These are phyloP conservation scores for Pelecanoides urinatrix DNA, from an alignment of 2,113 vertebrate genomes.

Conservation along the genomic window DNA sequence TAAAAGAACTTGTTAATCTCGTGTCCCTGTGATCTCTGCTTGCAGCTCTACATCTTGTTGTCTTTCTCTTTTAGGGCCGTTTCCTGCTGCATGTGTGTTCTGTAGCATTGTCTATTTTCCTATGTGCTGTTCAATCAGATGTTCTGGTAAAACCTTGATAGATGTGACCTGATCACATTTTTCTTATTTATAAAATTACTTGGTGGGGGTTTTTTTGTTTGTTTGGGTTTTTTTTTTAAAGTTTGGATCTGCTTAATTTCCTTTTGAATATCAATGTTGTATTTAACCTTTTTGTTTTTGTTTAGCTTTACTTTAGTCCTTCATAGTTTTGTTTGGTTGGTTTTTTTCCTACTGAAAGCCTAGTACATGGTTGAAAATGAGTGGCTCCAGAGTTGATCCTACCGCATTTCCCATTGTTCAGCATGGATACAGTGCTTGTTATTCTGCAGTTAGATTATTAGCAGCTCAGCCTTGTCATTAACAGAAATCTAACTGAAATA, in stretches of 20 bases:
- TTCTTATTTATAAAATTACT: not conserved
- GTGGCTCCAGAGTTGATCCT: not conserved
- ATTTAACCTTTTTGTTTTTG: not conserved
- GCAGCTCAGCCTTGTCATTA: not conserved
- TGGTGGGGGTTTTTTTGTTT: not conserved
- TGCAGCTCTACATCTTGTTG: not conserved
- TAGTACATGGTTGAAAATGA: not conserved
- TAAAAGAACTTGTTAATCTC: not conserved
- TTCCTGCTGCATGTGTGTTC: not conserved
- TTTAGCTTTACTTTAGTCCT: not conserved
- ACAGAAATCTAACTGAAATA: not conserved
- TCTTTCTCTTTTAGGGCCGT: not conserved
- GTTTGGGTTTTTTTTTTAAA: not conserved
- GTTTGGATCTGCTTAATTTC: not conserved
- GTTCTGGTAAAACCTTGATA: not conserved
- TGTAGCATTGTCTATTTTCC: not conserved
- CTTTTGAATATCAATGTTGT: not conserved
- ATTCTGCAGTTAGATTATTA: not conserved
- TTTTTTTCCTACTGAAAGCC: not conserved
- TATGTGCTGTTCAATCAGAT: accelerated
- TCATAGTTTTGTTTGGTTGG: not conserved
- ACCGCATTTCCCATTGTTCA: too few species aligned
- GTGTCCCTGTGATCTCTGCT: not conserved
- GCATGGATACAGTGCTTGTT: not conserved
- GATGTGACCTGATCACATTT: too few species aligned